Evolutionary conservation across 1,140 invertebrate species (phyloP).

Genomic region (Trinorchestia longiramus): DNA sequence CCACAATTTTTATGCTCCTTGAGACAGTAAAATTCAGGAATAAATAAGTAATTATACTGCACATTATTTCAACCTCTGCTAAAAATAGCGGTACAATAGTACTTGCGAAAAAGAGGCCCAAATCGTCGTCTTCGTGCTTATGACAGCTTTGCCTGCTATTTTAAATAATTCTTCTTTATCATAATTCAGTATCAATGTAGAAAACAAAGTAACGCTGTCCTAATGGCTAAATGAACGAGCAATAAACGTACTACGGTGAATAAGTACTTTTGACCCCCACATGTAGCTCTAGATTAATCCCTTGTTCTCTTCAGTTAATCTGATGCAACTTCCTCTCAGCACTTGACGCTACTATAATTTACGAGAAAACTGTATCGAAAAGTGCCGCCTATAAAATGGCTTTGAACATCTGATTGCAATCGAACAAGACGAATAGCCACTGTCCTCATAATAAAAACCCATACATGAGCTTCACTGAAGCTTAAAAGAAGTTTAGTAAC

Average conservation of each 20-base stretch:
- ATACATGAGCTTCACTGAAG: neutral
- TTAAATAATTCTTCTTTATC: neutral
- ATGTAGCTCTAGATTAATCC: neutral
- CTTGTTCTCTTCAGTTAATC: neutral
- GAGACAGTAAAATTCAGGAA: too few species aligned
- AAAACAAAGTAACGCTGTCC: neutral
- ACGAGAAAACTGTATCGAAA: neutral
- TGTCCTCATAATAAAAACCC: neutral
- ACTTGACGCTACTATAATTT: neutral
- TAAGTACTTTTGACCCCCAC: neutral
- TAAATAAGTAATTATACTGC: too few species aligned
- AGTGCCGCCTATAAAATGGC: neutral
- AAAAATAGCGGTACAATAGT: too few species aligned
- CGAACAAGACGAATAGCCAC: neutral
- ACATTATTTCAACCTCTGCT: too few species aligned
- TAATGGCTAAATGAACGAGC: neutral
- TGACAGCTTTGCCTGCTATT: too few species aligned
- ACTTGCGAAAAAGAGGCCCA: too few species aligned
- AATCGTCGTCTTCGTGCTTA: too few species aligned
- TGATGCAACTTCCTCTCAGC: neutral
- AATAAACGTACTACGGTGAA: neutral
- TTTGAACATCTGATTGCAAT: neutral
- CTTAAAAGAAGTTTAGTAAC: neutral
- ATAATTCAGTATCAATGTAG: neutral
- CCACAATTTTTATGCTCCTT: too few species aligned